Evolutionary conservation across 2,113 vertebrate species (phyloP).

Genomic region (Bostrychus sinensis): DNA sequence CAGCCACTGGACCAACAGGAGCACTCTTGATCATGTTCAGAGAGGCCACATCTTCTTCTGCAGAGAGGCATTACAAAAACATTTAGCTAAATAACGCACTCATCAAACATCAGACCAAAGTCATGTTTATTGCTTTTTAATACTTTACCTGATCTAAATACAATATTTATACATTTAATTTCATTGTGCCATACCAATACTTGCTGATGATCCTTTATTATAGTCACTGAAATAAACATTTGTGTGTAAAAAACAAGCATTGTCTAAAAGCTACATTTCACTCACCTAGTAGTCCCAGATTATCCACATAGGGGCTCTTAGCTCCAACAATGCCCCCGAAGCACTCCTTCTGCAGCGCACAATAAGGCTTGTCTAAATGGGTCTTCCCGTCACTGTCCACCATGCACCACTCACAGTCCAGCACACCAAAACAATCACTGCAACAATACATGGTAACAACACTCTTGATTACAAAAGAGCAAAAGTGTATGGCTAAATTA

Average conservation of each 20-base stretch:
- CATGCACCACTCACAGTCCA: slow-evolving; percentile 99
- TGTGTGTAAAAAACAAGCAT: background rate
- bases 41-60: slow-evolving; percentile 93
- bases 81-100: background rate
- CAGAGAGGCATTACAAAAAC: background rate
- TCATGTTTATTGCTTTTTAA: too few species aligned
- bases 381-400: slow-evolving; percentile 97
- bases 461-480: background rate
- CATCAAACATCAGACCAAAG: too few species aligned
- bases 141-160: too few species aligned
- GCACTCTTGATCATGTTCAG: slow-evolving; percentile 98
- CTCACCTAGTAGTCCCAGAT: slow-evolving; percentile 89
- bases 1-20: slow-evolving; percentile 93
- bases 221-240: background rate
- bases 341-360: slow-evolving; percentile 96
- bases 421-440: slow-evolving; percentile 96
- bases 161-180: too few species aligned
- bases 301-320: slow-evolving; percentile 93
- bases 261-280: background rate
- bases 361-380: slow-evolving; percentile 94
- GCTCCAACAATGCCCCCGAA: slow-evolving; percentile 97
- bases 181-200: too few species aligned
- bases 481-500: too few species aligned
- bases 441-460: background rate
- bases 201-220: background rate